phyloP scores from a whole-genome alignment of 2,888 invertebrate genomes.

The Gari tellinella region DNA sequence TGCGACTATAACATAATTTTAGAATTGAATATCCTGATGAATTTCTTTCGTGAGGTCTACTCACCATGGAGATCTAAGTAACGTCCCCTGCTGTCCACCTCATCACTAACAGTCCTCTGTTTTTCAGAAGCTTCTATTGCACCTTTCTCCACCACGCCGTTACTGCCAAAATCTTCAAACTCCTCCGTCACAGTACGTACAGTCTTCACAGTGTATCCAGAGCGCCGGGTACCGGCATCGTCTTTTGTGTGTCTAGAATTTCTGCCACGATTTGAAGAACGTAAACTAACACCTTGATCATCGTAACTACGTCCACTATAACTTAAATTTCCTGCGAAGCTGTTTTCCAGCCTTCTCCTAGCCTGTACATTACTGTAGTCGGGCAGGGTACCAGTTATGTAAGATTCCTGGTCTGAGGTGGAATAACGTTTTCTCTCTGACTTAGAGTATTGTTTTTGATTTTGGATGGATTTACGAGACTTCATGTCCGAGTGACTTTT shows the following conservation, averaged over 20 bases:
- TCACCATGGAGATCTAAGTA: constrained; percentile 64
- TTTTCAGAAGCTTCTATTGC: constrained; percentile 57
- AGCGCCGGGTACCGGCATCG: no score
- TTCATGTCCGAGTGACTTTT: constrained; percentile 24
- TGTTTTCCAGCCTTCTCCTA: constrained; percentile 37
- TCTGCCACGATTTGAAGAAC: no score
- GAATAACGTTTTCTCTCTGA: constrained; percentile 14
- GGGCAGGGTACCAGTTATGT: not conserved
- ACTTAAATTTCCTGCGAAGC: constrained; percentile 18
- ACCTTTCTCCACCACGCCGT: constrained; percentile 58
- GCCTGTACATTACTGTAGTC: constrained; percentile 27
- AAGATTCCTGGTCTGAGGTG: no score
- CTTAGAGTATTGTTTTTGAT: constrained; percentile 30
- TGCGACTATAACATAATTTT: no score
- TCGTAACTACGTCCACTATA: not conserved
- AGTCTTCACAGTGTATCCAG: no score
- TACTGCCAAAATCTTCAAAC: constrained; percentile 24
- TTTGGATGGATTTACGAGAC: constrained; percentile 17
- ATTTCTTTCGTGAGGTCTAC: no score
- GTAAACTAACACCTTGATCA: no score
- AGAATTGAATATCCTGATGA: no score
- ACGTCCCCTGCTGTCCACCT: not conserved
- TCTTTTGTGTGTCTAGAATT: no score
- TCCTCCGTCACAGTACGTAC: constrained; percentile 36
- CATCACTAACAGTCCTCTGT: constrained; percentile 1